Evolutionary conservation across 2,888 invertebrate species (phyloP).

Genomic region (Oscheius onirici): DNA sequence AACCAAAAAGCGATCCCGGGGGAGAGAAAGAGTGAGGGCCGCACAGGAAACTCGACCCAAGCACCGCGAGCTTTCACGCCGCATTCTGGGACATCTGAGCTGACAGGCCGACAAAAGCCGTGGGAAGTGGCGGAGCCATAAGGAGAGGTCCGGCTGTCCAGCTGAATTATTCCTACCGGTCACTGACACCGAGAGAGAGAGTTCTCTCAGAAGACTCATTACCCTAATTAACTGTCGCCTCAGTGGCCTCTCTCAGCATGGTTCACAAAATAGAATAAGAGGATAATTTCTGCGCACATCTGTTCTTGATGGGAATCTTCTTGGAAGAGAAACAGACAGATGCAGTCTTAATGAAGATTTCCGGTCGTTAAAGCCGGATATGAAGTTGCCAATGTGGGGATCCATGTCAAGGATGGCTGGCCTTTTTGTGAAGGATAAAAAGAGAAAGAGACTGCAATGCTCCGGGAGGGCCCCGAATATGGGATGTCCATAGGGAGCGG

Average conservation of each 20-base stretch:
- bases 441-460: too few relatives aligned
- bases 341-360: neutral
- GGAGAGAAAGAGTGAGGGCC: neutral
- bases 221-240: slow-evolving; percentile 23
- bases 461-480: neutral
- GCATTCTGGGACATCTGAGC: slow-evolving; percentile 23
- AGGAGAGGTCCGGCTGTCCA: slow-evolving; percentile 4
- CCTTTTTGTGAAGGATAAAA: too few relatives aligned
- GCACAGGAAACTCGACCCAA: slow-evolving; percentile 28
- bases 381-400: neutral
- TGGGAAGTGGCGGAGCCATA: slow-evolving; percentile 2
- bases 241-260: neutral
- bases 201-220: slow-evolving; percentile 23
- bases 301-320: neutral
- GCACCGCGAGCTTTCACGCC: slow-evolving; percentile 12
- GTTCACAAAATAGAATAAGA: neutral
- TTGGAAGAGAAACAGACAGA: neutral
- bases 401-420: too few relatives aligned
- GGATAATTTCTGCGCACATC: neutral
- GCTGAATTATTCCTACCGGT: slow-evolving; percentile 24
- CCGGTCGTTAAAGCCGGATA: neutral
- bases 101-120: slow-evolving; percentile 1
- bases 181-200: neutral
- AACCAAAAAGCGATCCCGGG: slow-evolving; percentile 9
- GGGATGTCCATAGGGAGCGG: slow-evolving; percentile 31